These are phyloP conservation scores for Bellardia bayeri DNA, from an alignment of 2,888 invertebrate species.

Conservation along the genomic window DNA sequence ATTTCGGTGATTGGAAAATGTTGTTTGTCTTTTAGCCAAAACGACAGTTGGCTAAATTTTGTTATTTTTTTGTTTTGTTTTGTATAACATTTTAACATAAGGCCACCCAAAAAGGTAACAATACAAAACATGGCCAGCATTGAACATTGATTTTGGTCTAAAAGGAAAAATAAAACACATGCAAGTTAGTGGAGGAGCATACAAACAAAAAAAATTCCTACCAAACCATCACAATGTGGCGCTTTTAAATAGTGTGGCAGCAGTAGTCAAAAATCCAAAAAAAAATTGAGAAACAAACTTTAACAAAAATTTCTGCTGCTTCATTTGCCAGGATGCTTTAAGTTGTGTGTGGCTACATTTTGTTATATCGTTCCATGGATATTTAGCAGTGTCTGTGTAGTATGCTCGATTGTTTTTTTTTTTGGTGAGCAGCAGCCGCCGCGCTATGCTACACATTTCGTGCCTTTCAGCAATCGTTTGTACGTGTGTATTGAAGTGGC, in stretches of 20 bases:
- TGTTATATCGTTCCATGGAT: constrained; percentile 19
- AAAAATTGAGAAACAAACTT: constrained; percentile 13
- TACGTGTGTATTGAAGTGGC: constrained; percentile 3
- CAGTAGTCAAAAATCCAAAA: constrained; percentile 10
- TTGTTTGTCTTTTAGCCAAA: constrained; percentile 74
- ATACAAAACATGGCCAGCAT: constrained; percentile 57
- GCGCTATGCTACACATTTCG: constrained; percentile 37
- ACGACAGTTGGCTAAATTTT: constrained; percentile 64
- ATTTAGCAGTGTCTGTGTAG: constrained; percentile 21
- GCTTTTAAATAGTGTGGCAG: constrained; percentile 52
- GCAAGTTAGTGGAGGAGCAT: background rate
- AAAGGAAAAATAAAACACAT: constrained; percentile 20
- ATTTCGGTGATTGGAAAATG: constrained; percentile 74
- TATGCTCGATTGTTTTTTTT: background rate
- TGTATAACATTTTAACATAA: constrained; percentile 37
- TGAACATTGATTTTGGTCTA: constrained; percentile 68
- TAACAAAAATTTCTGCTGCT: constrained; percentile 44
- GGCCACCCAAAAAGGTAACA: constrained; percentile 79
- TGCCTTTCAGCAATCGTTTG: constrained; percentile 65
- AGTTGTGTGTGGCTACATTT: constrained; percentile 45
- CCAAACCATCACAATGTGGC: constrained; percentile 63
- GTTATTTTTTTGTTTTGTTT: background rate
- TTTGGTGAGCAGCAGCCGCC: background rate
- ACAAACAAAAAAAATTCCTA: constrained; percentile 19
- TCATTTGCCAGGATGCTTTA: constrained; percentile 62